Conservation (phyloP, 1,140 invertebrate genomes). For the Pectinophora gossypiella region DNA sequence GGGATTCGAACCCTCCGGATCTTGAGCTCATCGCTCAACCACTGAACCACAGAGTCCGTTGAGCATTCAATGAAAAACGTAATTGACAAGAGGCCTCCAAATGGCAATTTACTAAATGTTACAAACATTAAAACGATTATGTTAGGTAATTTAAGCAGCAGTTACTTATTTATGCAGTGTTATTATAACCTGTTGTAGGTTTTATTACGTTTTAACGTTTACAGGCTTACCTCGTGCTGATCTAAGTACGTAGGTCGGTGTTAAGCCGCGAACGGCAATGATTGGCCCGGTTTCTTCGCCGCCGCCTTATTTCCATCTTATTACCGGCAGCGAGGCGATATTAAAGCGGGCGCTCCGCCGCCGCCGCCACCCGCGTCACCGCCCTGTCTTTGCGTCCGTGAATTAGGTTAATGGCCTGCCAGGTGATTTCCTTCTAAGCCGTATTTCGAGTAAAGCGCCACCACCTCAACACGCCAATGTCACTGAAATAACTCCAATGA, state of each 20-base stretch:
- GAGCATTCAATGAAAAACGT: no score
- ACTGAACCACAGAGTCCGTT: no score
- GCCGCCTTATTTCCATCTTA: conserved; percentile 72
- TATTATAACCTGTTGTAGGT: no score
- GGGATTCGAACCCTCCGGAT: no score
- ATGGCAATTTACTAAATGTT: no score
- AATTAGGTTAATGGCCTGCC: conserved; percentile 74
- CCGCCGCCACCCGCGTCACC: conserved; percentile 57
- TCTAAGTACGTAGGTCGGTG: conserved; percentile 4
- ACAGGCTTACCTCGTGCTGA: no score
- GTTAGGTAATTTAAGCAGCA: no score
- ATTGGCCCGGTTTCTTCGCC: conserved; percentile 64
- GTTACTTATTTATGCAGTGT: no score
- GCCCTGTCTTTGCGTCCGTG: conserved; percentile 70
- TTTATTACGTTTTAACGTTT: no score
- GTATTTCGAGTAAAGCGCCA: conserved; percentile 58
- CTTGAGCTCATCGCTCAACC: no score
- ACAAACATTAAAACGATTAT: no score
- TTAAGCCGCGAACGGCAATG: conserved; percentile 46
- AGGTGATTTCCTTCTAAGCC: conserved; percentile 71
- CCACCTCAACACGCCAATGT: conserved; percentile 56
- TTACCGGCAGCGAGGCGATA: conserved; percentile 66
- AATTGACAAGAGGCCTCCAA: no score
- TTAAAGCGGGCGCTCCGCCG: conserved; percentile 58
- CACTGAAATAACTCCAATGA: conserved; percentile 38